Conservation (phyloP, 2,797 vertebrate species). For the Sebastes taczanowskii region DNA sequence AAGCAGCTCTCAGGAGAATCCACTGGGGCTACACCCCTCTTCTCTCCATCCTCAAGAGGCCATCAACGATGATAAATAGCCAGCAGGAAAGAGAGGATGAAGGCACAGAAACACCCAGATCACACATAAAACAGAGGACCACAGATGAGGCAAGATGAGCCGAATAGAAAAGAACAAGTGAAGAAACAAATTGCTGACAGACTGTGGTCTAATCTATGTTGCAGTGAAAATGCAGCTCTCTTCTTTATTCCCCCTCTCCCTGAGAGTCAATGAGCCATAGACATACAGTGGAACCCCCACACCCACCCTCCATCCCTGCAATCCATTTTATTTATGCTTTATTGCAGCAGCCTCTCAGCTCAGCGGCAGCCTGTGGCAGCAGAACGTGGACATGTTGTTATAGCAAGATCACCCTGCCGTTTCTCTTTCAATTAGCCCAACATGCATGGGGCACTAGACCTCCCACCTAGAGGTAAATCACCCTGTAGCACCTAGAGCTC, state of each 20-base stretch:
- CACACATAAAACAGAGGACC: slow-evolving; percentile 25
- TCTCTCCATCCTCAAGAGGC: slow-evolving; percentile 32
- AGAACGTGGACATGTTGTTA: slow-evolving; percentile 61
- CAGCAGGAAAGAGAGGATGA: slow-evolving; percentile 36
- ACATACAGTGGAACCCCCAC: slow-evolving; percentile 19
- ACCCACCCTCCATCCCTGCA: slow-evolving; percentile 8
- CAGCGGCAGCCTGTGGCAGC: slow-evolving; percentile 34
- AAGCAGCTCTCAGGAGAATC: slow-evolving; percentile 21
- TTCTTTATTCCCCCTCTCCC: slow-evolving; percentile 34
- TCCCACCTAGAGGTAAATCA: slow-evolving; percentile 69
- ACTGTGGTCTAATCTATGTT: slow-evolving; percentile 57
- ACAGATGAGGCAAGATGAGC: neutral
- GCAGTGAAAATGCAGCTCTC: slow-evolving; percentile 42
- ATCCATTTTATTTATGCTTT: slow-evolving; percentile 75
- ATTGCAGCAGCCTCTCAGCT: slow-evolving; percentile 63
- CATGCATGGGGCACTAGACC: slow-evolving; percentile 38
- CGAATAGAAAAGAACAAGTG: slow-evolving; percentile 2
- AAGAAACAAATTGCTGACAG: slow-evolving; percentile 50
- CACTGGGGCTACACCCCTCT: slow-evolving; percentile 4
- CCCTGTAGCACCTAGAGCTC: slow-evolving; percentile 29
- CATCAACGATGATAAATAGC: slow-evolving; percentile 61
- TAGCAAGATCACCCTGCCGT: slow-evolving; percentile 66
- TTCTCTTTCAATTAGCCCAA: slow-evolving; percentile 79
- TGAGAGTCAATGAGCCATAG: slow-evolving; percentile 73
- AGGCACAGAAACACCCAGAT: slow-evolving; percentile 39